Evolutionary conservation across 2,888 invertebrate genomes (phyloP), one percentile per base, ranked within the genome.

Genomic region (Tribolium freemani): DNA sequence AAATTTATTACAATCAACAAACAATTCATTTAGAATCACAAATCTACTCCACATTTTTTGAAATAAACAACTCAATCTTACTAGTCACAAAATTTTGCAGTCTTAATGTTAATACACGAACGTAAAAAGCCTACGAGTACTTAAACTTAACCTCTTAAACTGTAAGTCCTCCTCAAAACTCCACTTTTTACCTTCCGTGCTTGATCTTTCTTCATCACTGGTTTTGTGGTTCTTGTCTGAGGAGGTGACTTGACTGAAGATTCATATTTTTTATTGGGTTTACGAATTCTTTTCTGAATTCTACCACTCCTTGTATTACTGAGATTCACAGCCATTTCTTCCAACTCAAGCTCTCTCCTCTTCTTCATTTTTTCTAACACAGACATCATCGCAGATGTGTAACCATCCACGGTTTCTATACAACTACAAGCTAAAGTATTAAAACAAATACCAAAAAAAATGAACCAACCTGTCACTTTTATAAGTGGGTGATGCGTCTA

Each of bases 371-470:
- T 84, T 78, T 81, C 86, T 74, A 88, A 83, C 0, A 90, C 85
- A 80, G 84, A 87, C 69, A 89, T 86, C 91, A 91, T 91, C 0
- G 89, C 90, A 53, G 89, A 88, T 0, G 90, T 91, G 74, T 89
- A 90, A 0, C 87, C 86, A 38, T 86, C 83, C 11, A 85, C 79
- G 72, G 79, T 75, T 58, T 81, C 80, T 50, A 77, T 16, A 60
- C 26, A 57, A 70, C 75, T 76, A 60, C 61, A 54, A 75, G 74
- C 13, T 44, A 48, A 46, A 11, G 3, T 11, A 48, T 8, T 11
- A 48, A 48, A 48, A 48, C 11, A 48, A 48, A 11, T 48, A 3
- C 5, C 3, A 13, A 38, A 10, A 48, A 48, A 2, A 48, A 48
- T 48, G 0, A 13, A 38, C 48, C 8, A 48, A 85, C 85, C 77